These are phyloP conservation scores for Novumbra hubbsi DNA, from an alignment of 2,797 vertebrate genomes.

Conservation along the genomic window DNA sequence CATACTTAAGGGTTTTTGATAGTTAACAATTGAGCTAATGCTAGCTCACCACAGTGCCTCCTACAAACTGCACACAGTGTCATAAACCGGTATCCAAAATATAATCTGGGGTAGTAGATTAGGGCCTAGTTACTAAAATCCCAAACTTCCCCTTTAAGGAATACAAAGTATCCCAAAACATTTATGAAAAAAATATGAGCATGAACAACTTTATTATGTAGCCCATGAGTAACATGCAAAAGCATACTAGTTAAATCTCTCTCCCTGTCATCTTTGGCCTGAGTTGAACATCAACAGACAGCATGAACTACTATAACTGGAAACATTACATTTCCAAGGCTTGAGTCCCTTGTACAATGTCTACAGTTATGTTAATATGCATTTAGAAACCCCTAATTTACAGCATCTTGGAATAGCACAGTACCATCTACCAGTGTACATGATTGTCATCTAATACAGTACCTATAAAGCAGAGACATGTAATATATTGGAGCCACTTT, in stretches of 20 bases:
- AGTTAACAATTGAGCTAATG: no score
- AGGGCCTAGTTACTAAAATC: no score
- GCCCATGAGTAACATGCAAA: neutral
- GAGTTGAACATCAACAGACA: neutral
- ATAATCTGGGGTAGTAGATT: no score
- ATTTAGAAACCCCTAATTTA: constrained; percentile 22
- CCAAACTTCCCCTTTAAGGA: no score
- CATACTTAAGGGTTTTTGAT: no score
- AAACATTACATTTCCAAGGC: neutral
- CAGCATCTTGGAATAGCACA: constrained; percentile 60
- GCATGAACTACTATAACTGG: neutral
- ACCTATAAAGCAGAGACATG: constrained; percentile 9
- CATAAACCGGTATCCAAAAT: no score
- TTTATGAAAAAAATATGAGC: no score
- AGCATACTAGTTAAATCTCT: neutral
- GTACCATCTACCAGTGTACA: constrained; percentile 9
- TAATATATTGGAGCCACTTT: neutral
- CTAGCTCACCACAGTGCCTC: no score
- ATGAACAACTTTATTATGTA: neutral
- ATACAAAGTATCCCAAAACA: no score
- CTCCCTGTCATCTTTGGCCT: neutral
- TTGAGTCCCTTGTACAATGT: neutral
- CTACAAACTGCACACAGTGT: no score
- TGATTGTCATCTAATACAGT: constrained; percentile 27
- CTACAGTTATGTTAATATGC: constrained; percentile 28